Percentiles rank a stretch among this genome's conserved stretches.
phyloP scores from a whole-genome alignment of 2,113 vertebrate genomes.

The Rhea americana region DNA sequence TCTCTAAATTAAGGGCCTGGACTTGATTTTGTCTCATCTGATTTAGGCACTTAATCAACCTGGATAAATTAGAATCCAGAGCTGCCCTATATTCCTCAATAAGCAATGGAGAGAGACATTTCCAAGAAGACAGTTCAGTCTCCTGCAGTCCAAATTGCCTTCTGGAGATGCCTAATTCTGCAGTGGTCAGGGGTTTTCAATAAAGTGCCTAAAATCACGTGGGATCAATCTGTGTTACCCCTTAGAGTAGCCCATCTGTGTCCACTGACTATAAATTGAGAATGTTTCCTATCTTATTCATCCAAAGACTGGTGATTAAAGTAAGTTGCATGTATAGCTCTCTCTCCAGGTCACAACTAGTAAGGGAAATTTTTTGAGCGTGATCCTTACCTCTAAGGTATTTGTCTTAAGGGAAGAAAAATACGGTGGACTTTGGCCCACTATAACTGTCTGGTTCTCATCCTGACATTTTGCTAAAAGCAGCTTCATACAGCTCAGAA shows the following conservation, averaged over 20 bases:
- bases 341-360: not conserved
- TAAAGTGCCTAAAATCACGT: not conserved
- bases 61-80: not conserved
- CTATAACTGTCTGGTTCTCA: not conserved
- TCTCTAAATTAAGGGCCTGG: not conserved
- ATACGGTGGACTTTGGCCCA: not conserved
- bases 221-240: not conserved
- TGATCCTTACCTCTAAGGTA: not conserved
- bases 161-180: not conserved
- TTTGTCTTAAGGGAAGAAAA: not conserved
- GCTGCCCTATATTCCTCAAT: not conserved
- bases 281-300: fast-evolving
- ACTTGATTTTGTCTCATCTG: not conserved
- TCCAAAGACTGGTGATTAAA: not conserved
- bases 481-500: not conserved
- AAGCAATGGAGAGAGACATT: not conserved
- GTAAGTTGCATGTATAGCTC: not conserved
- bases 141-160: not conserved
- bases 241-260: not conserved
- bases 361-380: not conserved
- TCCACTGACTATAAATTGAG: not conserved
- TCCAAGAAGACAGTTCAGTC: not conserved
- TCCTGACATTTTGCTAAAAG: not conserved
- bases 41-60: not conserved
- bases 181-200: not conserved